These are phyloP conservation scores for Belonocnema kinseyi DNA, from an alignment of 1,140 invertebrate genomes.

Conservation along the genomic window DNA sequence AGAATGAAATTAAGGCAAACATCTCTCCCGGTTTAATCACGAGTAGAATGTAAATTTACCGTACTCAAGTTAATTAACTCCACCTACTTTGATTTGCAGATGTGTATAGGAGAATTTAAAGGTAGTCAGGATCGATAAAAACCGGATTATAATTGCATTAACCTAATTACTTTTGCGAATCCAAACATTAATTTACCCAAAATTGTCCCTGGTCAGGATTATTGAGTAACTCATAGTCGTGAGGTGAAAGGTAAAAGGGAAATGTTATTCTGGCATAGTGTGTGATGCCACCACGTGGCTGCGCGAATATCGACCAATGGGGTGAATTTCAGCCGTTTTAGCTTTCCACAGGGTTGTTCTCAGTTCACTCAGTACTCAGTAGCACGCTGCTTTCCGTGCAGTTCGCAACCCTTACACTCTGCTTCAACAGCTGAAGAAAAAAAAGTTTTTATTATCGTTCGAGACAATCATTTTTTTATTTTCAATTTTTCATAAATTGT, in stretches of 20 bases:
- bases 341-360: constrained; percentile 45
- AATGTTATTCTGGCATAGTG: constrained; percentile 34
- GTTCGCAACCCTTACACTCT: constrained; percentile 38
- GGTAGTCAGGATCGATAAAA: no score
- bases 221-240: neutral
- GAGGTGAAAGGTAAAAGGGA: neutral
- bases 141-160: no score
- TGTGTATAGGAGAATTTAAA: neutral
- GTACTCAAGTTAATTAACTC: constrained; percentile 9
- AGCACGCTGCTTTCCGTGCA: constrained; percentile 51
- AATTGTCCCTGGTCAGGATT: no score
- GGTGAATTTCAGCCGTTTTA: constrained; percentile 47
- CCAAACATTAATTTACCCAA: no score
- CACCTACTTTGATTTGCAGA: constrained; percentile 7
- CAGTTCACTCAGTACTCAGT: constrained; percentile 34
- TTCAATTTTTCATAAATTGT: no score
- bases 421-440: no score
- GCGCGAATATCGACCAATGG: constrained; percentile 55
- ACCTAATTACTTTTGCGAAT: no score
- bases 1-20: constrained; percentile 8
- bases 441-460: neutral
- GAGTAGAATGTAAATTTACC: constrained; percentile 19
- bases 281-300: constrained; percentile 51
- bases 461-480: neutral
- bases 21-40: neutral